Conservation (phyloP, 92 coral and sea anemone genomes). For the Parazoanthus swiftii region DNA sequence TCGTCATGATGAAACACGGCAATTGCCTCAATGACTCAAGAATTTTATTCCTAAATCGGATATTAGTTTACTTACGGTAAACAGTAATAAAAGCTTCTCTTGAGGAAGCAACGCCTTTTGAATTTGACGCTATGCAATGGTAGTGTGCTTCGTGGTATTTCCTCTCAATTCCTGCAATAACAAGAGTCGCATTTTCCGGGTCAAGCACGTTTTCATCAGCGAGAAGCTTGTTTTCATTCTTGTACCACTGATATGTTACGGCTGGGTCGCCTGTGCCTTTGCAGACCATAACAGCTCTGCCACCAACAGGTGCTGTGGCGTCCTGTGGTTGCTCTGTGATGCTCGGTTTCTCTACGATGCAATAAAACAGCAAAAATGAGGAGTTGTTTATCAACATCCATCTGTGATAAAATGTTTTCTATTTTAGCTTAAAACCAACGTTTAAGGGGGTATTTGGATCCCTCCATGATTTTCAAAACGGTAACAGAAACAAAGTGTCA, state of each 20-base stretch:
- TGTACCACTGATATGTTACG: slow-evolving; percentile 22
- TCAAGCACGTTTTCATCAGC: slow-evolving; percentile 16
- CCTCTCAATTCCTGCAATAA: background rate
- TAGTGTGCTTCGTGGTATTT: slow-evolving; percentile 19
- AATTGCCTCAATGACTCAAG: too few species aligned
- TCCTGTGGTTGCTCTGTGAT: slow-evolving; percentile 22
- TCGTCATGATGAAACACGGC: too few species aligned
- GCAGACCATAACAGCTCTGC: background rate
- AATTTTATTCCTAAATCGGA: too few species aligned
- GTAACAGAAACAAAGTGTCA: too few species aligned
- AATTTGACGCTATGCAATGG: background rate
- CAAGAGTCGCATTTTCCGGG: slow-evolving; percentile 6
- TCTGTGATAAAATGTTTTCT: background rate
- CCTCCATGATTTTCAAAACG: too few species aligned
- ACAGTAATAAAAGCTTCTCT: slow-evolving; percentile 11
- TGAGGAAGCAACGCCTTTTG: background rate
- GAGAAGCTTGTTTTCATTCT: slow-evolving; percentile 5
- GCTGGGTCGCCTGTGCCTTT: slow-evolving; percentile 34
- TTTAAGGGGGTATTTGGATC: too few species aligned
- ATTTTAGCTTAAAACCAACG: too few species aligned
- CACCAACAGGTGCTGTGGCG: slow-evolving; percentile 13
- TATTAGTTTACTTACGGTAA: background rate
- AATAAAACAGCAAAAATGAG: background rate
- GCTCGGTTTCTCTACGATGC: slow-evolving; percentile 4
- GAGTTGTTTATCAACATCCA: background rate